Evolutionary conservation across 2,888 invertebrate genomes (phyloP).

Genomic region (Oscheius sp.): DNA sequence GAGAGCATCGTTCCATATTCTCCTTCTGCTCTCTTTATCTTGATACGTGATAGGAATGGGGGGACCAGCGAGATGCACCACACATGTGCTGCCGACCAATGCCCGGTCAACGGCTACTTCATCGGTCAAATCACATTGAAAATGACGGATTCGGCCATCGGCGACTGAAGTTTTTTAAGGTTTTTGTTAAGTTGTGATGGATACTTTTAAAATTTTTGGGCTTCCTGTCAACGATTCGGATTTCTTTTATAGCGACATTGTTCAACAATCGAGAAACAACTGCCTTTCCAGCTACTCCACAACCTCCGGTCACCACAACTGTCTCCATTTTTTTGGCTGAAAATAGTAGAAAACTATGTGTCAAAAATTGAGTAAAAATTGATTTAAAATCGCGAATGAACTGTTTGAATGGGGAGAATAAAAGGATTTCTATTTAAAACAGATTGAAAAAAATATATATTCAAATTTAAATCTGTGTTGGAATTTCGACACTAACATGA

Average conservation of each 20-base stretch:
- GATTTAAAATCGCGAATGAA: too few species aligned
- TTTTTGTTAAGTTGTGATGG: not conserved
- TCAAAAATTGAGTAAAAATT: too few species aligned
- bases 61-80: slow-evolving; percentile 46
- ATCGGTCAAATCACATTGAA: slow-evolving; percentile 16
- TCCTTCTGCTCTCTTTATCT: slow-evolving; percentile 32
- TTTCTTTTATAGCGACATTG: slow-evolving; percentile 54
- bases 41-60: slow-evolving; percentile 43
- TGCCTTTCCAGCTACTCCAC: slow-evolving; percentile 61
- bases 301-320: slow-evolving; percentile 65
- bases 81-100: slow-evolving; percentile 51
- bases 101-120: slow-evolving; percentile 36
- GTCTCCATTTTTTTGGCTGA: slow-evolving; percentile 41
- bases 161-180: not conserved
- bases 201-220: slow-evolving; percentile 18
- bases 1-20: slow-evolving; percentile 54
- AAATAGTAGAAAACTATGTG: too few species aligned
- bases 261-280: slow-evolving; percentile 56
- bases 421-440: too few species aligned
- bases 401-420: too few species aligned
- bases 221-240: slow-evolving; percentile 57
- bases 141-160: not conserved
- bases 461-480: too few species aligned
- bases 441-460: too few species aligned
- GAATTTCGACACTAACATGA: too few species aligned